Evolutionary conservation across 1,140 invertebrate genomes (phyloP), one percentile per base, ranked within the genome.

Genomic region (Eufriesea mexicana): DNA sequence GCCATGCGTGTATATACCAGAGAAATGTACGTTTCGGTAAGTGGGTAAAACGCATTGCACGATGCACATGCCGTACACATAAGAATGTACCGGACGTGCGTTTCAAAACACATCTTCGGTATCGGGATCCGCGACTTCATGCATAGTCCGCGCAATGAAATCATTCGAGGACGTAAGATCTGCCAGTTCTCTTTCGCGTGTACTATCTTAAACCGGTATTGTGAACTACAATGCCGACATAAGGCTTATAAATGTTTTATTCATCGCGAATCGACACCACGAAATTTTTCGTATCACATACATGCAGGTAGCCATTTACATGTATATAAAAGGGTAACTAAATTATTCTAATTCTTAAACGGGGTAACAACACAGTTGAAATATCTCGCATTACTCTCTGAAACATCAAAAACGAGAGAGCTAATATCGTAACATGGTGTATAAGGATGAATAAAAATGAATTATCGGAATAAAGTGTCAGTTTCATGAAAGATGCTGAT

Each of bases 11-110:
- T 73, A 54, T n/a, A n/a, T 72, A 42, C 35, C 25, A 51, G 23
- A 55, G 55, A 70, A 83, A 68, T 61, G 47, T 45, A 66, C 51
- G 45, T 83, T 76, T 70, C 18, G 23, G 7, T n/a, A 66, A 75
- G 74, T 64, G 51, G 55, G 25, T 72, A 57, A 28, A 79, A 71
- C 64, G 75, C 57, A 42, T 45, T 78, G 35, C 49, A 57, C 28
- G 57, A 78, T 78, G 74, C 62, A 78, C 75, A 66, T 76, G 61
- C 42, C 51, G 62, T 45, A 61, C 67, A n/a, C 49, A 55, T 35
- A 71, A 70, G 47, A 66, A 55, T 62, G 57, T 54, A 57, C 20
- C 81, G 76, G 45, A 55, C 45, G 57, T 79, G 67, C 47, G 64
- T 77, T 77, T 83, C 54, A 75, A 75, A 75, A 75, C 61, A 57